A percentile compares a stretch with the other conserved stretches of the same genome.
These are phyloP conservation scores for Eustalomyia histrio DNA, from an alignment of 2,888 invertebrate genomes.

Conservation along the genomic window DNA sequence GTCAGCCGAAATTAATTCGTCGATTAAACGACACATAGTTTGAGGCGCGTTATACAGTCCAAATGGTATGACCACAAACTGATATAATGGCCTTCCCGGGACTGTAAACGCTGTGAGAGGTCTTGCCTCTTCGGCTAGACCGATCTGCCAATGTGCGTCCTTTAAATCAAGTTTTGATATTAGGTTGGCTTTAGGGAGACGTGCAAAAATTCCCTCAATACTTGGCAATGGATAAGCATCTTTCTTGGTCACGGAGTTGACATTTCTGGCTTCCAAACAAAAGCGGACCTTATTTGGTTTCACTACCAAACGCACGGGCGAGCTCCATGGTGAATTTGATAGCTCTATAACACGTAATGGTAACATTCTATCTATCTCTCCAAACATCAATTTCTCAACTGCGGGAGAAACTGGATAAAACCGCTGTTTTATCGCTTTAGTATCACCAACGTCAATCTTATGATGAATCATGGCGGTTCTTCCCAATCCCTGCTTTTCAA, in stretches of 20 bases:
- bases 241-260: constrained; percentile 60
- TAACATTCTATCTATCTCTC: constrained; percentile 73
- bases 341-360: constrained; percentile 69
- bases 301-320: constrained; percentile 69
- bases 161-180: too few relatives aligned
- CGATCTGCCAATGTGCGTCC: constrained; percentile 33
- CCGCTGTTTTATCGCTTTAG: background rate
- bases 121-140: constrained; percentile 25
- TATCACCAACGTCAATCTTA: constrained; percentile 1
- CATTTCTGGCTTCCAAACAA: constrained; percentile 70
- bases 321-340: constrained; percentile 69
- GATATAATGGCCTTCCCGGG: constrained; percentile 14
- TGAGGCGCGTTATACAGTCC: background rate
- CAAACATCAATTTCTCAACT: constrained; percentile 53
- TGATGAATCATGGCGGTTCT: background rate
- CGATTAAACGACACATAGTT: constrained; percentile 52
- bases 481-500: background rate
- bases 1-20: constrained; percentile 46
- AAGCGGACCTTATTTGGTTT: constrained; percentile 68
- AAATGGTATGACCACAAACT: too few relatives aligned
- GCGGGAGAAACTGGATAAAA: constrained; percentile 34
- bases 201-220: too few relatives aligned
- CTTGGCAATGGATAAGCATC: too few relatives aligned
- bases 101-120: constrained; percentile 56
- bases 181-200: too few relatives aligned